phyloP scores from a whole-genome alignment of 2,888 invertebrate genomes.

The Drosophila pegasa region DNA sequence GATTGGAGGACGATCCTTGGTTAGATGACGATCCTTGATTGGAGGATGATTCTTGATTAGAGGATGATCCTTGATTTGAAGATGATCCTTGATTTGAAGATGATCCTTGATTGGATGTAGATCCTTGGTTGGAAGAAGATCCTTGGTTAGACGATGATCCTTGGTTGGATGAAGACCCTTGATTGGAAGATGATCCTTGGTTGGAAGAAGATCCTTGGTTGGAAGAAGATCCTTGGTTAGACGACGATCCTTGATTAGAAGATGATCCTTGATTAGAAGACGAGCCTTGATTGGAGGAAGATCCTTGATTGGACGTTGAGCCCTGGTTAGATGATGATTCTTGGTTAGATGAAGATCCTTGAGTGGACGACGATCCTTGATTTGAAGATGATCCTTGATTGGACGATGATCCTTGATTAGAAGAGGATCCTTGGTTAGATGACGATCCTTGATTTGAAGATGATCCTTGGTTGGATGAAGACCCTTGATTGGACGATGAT shows the following conservation, averaged over 20 bases:
- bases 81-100: slow-evolving; percentile 24
- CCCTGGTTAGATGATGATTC: slow-evolving; percentile 18
- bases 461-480: neutral
- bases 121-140: slow-evolving; percentile 28
- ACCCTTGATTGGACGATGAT: slow-evolving; percentile 25
- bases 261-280: slow-evolving; percentile 27
- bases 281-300: slow-evolving; percentile 8
- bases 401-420: neutral
- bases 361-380: slow-evolving; percentile 33
- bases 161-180: slow-evolving; percentile 22
- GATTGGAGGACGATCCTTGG: slow-evolving; percentile 15
- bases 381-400: slow-evolving; percentile 16
- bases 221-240: slow-evolving; percentile 39
- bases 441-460: slow-evolving; percentile 28
- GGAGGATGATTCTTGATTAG: neutral
- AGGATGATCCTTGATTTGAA: slow-evolving; percentile 31
- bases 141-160: slow-evolving; percentile 27
- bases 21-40: slow-evolving; percentile 28
- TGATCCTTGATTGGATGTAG: slow-evolving; percentile 18
- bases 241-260: slow-evolving; percentile 9
- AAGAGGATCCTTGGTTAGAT: slow-evolving; percentile 7
- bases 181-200: slow-evolving; percentile 24
- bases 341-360: slow-evolving; percentile 27
- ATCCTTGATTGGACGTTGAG: slow-evolving; percentile 27
- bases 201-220: slow-evolving; percentile 28